Evolutionary conservation across 1,140 invertebrate species (phyloP).

Genomic region (Triops cancriformis): DNA sequence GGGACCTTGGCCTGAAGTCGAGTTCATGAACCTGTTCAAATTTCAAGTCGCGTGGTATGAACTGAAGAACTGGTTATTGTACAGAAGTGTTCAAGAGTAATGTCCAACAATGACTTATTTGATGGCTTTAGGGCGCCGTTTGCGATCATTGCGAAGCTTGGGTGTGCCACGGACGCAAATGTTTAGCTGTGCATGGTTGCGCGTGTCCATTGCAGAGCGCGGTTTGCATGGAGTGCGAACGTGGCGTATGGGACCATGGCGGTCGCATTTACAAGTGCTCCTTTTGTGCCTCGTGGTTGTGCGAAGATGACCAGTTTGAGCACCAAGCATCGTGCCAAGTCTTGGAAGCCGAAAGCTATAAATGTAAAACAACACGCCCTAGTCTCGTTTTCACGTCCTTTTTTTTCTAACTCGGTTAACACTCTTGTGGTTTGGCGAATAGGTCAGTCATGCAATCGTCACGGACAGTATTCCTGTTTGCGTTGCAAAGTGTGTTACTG

Average conservation of each 20-base stretch:
- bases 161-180: slow-evolving; percentile 90
- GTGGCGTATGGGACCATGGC: slow-evolving; percentile 89
- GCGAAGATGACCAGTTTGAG: slow-evolving; percentile 98
- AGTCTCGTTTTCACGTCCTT: not conserved
- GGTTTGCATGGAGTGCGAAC: slow-evolving; percentile 80
- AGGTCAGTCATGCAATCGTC: slow-evolving; percentile 85
- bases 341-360: slow-evolving; percentile 80
- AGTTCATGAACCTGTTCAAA: too few species aligned
- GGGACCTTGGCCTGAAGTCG: too few species aligned
- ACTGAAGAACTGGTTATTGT: too few species aligned
- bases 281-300: slow-evolving; percentile 81
- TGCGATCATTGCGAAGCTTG: slow-evolving; percentile 97
- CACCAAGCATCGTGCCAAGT: slow-evolving; percentile 96
- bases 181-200: slow-evolving; percentile 83
- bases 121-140: slow-evolving; percentile 68
- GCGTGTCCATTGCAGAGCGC: slow-evolving; percentile 80
- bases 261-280: slow-evolving; percentile 85
- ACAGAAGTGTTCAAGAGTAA: not conserved
- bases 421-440: slow-evolving; percentile 32
- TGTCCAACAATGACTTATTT: not conserved
- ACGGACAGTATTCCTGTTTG: slow-evolving; percentile 89
- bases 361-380: slow-evolving; percentile 57
- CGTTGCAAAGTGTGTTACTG: slow-evolving; percentile 93
- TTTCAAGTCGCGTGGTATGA: too few species aligned
- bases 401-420: not conserved